Evolutionary conservation across 2,888 invertebrate species (phyloP), one percentile per base, ranked within the genome.

Genomic region (Amphipyra tragopoginis): DNA sequence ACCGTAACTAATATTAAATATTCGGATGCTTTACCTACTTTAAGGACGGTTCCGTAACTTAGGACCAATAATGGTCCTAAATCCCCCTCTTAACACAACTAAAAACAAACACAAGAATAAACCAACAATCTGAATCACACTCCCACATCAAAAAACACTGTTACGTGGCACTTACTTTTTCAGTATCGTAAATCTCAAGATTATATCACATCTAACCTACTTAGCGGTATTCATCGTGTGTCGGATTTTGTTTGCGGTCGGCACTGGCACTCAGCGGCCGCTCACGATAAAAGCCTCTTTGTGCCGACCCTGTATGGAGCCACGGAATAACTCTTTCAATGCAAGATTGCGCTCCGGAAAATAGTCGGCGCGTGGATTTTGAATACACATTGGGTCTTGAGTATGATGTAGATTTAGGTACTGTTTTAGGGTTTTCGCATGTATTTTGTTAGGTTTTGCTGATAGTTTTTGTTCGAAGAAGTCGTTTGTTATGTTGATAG

Each of bases 241-340:
- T 83, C 82, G 85, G 88, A 88, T 88, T 89, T 85, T 85, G 88
- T 90, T 88, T 84, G 86, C 81, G 80, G 84, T 77, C 62, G 66
- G 77, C 77, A 67, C 74, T 72, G 69, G 77, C 74, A 84, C 85
- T 86, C 82, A 83, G 82, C 84, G 82, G 83, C 77, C 77, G 69
- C 65, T 73, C 59, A 77, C 86, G 89, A 88, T 93, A 92, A 93
- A 92, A 92, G 91, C 88, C 82, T 87, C 92, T 92, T 92, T 92
- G 92, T 93, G 92, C 81, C 72, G 72, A 66, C 71, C 75, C 71
- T 83, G 81, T 79, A 80, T 82, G 70, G 72, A 66, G 77, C 83
- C 69, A 74, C 72, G 80, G 75, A 84, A 85, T 88, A 87, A 87
- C 88, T 90, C 87, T 90, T 89, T 90, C 86, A 87, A 83, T 86